Conservation (phyloP, 92 coral and sea anemone genomes). For the Bergia sp. region DNA sequence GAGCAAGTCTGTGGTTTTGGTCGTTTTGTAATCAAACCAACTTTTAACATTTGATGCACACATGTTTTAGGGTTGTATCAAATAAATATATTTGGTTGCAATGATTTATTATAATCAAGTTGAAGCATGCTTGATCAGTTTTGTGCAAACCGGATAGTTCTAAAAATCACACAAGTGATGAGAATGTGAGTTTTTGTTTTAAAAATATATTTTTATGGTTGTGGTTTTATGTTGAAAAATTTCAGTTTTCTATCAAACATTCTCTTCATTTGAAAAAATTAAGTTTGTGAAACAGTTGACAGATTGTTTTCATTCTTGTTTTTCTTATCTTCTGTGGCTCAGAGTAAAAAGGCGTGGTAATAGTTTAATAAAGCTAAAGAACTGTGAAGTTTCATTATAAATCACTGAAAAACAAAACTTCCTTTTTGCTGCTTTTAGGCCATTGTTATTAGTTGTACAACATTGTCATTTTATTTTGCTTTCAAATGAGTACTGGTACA, state of each 20-base stretch:
- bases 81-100: background rate
- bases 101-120: background rate
- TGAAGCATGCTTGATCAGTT: background rate
- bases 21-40: slow-evolving; percentile 21
- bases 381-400: too few relatives aligned
- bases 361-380: too few relatives aligned
- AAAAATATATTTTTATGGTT: background rate
- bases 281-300: background rate
- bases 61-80: slow-evolving; percentile 11
- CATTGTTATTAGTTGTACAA: background rate
- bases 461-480: background rate
- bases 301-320: background rate
- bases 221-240: background rate
- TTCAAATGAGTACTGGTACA: background rate
- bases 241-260: background rate
- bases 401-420: background rate
- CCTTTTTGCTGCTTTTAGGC: background rate
- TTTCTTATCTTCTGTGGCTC: background rate
- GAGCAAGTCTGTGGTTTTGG: slow-evolving; percentile 25
- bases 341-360: background rate
- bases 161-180: background rate
- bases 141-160: background rate
- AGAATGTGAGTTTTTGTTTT: background rate
- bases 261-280: background rate
- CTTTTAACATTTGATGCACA: slow-evolving; percentile 1